A percentile compares a stretch with the other conserved stretches of the same genome.
Conservation (phyloP, 2,113 vertebrate species). For the Perccottus glenii region DNA sequence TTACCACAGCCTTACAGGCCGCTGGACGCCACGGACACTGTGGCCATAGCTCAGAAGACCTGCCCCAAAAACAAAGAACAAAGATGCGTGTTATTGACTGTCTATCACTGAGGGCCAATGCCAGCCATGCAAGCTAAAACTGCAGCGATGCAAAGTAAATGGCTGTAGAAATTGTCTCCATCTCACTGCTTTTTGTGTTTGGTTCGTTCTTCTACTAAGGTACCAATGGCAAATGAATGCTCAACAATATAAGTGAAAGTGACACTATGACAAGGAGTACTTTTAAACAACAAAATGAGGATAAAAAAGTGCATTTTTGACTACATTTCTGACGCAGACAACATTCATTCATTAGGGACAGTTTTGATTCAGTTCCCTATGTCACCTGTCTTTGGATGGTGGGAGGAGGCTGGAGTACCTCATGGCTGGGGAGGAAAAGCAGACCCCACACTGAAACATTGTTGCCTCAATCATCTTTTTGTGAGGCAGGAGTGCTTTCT, state of each 20-base stretch:
- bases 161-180: conserved; percentile 16
- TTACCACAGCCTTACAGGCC: conserved; percentile 58
- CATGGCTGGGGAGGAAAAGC: no score
- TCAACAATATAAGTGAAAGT: background rate
- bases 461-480: no score
- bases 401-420: no score
- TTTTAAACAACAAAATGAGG: no score
- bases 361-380: no score
- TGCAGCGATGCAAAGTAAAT: conserved; percentile 16
- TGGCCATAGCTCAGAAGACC: conserved; percentile 40
- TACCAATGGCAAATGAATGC: background rate
- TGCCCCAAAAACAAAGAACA: conserved; percentile 28
- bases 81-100: conserved; percentile 44
- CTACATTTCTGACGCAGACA: no score
- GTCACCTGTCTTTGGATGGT: no score
- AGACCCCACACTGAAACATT: no score
- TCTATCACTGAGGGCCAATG: conserved; percentile 38
- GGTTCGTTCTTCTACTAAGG: background rate
- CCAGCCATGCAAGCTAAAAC: conserved; percentile 32
- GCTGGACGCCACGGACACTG: conserved; percentile 36
- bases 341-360: no score
- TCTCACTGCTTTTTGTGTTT: background rate
- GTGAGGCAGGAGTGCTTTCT: no score
- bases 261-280: no score
- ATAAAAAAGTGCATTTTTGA: no score